Base-by-base conservation (phyloP, 2,888 invertebrate genomes). In the Pasiphila rectangulata region DNA sequence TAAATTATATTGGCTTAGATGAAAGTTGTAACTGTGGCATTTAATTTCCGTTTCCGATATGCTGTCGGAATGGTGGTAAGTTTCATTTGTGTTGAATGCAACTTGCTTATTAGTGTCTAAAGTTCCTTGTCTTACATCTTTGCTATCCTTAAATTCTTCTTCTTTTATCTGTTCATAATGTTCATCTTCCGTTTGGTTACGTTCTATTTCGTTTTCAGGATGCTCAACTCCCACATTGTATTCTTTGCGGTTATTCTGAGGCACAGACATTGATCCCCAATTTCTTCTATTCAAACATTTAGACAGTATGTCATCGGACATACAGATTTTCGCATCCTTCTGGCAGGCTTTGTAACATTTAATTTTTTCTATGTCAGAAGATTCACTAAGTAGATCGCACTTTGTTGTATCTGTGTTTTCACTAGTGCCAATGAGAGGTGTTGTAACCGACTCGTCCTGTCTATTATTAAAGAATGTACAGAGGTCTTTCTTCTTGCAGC, bases 251-350 rank as follows among this genome's bases (percentile, higher is more conserved):
- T n/a, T 36, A 20, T 9, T 35, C 5, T 43, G 12, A 12, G 19
- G 4, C 1, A 23, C 20, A 13, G 19, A 9, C 3, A 7, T 37
- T 4, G 65, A 65, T 3, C 60, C 71, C 87, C 87, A 87, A 37
- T 80, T 75, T 6, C 87, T 62, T 51, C 86, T 69, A 2, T 74
- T 83, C 3, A 87, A 27, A 48, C 83, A 87, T 68, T 87, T 88
- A 0, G 81, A 72, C 24, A 88, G 48, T 9, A 87, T 84, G 56
- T 87, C 87, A 45, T 88, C 87, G 0, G 87, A 85, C 67, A 84
- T 69, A 41, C 79, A 75, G 1, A 70, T 53, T 56, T 80, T 79
- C 0, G 65, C 49, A 5, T 80, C 74, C 35, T 79, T 81, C 24
- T 81, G 79, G 24, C 82, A 83, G 0, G 87, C 76, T 54, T 84